Evolutionary conservation across 2,113 vertebrate species (phyloP).

Genomic region (Phrynocephalus versicolor): DNA sequence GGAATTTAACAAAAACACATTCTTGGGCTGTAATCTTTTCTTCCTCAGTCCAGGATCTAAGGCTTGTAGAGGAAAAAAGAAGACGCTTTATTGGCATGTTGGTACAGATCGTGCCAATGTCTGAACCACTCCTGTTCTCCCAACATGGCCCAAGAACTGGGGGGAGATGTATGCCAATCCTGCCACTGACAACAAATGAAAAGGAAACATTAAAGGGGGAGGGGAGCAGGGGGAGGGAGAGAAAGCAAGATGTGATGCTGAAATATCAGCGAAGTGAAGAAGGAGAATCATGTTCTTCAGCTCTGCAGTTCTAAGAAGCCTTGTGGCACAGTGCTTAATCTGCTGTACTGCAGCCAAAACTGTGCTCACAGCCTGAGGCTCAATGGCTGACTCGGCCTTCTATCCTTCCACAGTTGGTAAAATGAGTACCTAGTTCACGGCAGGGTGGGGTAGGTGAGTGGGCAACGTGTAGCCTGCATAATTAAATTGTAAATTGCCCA

Average conservation of each 20-base stretch:
- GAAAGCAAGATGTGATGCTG: too few species aligned
- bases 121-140: neutral
- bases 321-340: too few species aligned
- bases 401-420: too few species aligned
- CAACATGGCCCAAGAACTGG: neutral
- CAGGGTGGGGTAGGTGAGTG: too few species aligned
- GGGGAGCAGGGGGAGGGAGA: neutral
- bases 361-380: too few species aligned
- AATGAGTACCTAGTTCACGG: too few species aligned
- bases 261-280: neutral
- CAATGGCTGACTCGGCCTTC: too few species aligned
- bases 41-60: neutral
- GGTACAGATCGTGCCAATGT: neutral
- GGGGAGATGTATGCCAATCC: neutral
- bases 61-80: neutral
- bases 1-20: too few species aligned
- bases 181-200: neutral
- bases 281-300: neutral
- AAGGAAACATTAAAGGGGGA: neutral
- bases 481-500: too few species aligned
- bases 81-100: neutral
- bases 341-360: too few species aligned
- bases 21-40: neutral
- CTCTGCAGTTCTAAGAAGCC: too few species aligned
- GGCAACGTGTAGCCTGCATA: too few species aligned